Evolutionary conservation across 2,888 invertebrate species (phyloP), one percentile per base, ranked within the genome.

Genomic region (Heteromurus nitidus): DNA sequence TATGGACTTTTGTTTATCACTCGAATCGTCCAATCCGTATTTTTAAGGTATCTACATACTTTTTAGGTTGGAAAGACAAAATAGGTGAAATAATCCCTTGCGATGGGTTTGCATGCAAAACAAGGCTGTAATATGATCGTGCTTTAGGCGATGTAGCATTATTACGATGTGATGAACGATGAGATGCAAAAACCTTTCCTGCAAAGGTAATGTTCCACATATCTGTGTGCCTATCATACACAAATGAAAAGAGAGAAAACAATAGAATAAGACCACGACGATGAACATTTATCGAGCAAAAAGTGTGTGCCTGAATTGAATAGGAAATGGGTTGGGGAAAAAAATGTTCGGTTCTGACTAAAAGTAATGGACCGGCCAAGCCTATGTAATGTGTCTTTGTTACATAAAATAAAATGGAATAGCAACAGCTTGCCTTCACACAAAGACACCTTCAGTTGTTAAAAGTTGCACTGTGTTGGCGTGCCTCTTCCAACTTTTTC

Each of bases 401-500:
- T 36, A n/a, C n/a, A n/a, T n/a, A n/a, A n/a, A n/a, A n/a, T n/a
- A n/a, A n/a, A 13, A 36, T 53, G n/a, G 20, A n/a, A 5, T 13
- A 42, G 65, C 65, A 65, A 65, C 65, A 65, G 65, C 24, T 65
- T 65, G 42, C 65, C 42, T 42, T 65, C 65, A 65, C 24, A 13
- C 26, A 11, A 20, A 24, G 58, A 36, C 26, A 58, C 1, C 28
- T 28, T 58, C 11, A 13, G 58, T 50, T 36, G 50, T n/a, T 58
- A 58, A n/a, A 28, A 18, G 13, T 7, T 24, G 24, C n/a, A 65
- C 2, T 11, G 64, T 18, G 2, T 36, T 44, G 44, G 44, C 65
- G 65, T 65, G 65, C 65, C 44, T 65, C 16, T 65, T 24, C 16
- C 65, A 16, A 42, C 16, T 65, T 44, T 65, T 62, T 68, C 28